These are phyloP conservation scores for Cyanistes caeruleus DNA, from an alignment of 2,113 vertebrate species.

Conservation along the genomic window DNA sequence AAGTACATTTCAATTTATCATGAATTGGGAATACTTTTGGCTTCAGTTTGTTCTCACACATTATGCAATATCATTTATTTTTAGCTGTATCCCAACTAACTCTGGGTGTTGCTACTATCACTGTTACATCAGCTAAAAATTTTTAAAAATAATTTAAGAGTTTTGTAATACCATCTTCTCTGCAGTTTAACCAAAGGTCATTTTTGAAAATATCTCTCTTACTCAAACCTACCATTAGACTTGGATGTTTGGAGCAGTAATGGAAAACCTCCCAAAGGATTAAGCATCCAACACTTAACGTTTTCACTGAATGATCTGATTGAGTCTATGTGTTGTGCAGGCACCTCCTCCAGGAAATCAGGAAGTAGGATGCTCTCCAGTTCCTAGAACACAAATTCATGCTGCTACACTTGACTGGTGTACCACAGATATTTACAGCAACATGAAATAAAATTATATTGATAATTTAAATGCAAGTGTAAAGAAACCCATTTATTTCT, in stretches of 20 bases:
- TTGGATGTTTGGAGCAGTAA: conserved; percentile 54
- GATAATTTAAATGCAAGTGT: neutral
- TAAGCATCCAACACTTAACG: conserved; percentile 62
- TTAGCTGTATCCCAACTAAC: neutral
- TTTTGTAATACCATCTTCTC: neutral
- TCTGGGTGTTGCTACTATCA: neutral
- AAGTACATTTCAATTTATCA: neutral
- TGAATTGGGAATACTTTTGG: neutral
- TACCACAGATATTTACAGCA: neutral
- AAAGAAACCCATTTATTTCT: neutral
- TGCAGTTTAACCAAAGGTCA: neutral
- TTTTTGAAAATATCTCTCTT: neutral
- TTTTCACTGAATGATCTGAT: conserved; percentile 71
- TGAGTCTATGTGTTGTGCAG: conserved; percentile 61
- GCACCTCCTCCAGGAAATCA: conserved; percentile 70
- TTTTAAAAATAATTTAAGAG: neutral
- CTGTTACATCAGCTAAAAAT: neutral
- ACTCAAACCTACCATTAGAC: conserved; percentile 55
- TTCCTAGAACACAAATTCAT: conserved; percentile 41
- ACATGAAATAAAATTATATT: neutral
- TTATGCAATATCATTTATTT: neutral
- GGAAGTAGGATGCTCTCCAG: conserved; percentile 69
- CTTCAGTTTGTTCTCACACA: neutral
- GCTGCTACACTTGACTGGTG: neutral
- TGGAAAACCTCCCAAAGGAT: conserved; percentile 62